Evolutionary conservation across 2,888 invertebrate genomes (phyloP).

Genomic region (Drosophila neotestacea): DNA sequence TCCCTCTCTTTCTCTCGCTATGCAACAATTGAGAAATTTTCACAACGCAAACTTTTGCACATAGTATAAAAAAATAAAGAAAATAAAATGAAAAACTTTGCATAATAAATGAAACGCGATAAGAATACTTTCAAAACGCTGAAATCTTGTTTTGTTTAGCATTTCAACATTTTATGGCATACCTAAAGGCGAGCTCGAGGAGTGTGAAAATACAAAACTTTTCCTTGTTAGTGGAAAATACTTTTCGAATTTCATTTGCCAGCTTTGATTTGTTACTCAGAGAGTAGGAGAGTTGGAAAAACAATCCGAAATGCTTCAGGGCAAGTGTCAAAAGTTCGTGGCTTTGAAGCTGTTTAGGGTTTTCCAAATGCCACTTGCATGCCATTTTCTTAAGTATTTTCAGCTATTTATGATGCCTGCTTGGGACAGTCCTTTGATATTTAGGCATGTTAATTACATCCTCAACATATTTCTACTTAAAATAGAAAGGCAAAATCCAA

Average conservation of each 20-base stretch:
- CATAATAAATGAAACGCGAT: conserved; percentile 72
- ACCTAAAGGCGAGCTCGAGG: conserved; percentile 47
- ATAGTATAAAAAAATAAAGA: conserved; percentile 10
- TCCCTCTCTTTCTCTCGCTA: background rate
- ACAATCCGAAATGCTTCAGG: conserved; percentile 40
- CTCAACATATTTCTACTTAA: conserved; percentile 1
- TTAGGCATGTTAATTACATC: conserved; percentile 21
- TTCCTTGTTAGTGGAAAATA: conserved; percentile 49
- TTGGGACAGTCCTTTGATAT: conserved; percentile 37
- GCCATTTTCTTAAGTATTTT: conserved; percentile 15
- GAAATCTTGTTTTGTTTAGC: conserved; percentile 52
- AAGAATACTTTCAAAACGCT: conserved; percentile 50
- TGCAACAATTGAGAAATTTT: conserved; percentile 65
- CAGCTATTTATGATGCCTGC: conserved; percentile 12
- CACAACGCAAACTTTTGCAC: conserved; percentile 47
- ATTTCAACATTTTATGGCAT: conserved; percentile 50
- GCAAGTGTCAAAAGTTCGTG: conserved; percentile 48
- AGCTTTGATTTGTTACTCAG: conserved; percentile 52
- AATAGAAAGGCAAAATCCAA: background rate
- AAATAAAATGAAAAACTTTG: conserved; percentile 40
- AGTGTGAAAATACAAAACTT: conserved; percentile 61
- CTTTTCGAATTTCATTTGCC: conserved; percentile 48
- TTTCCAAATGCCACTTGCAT: conserved; percentile 51
- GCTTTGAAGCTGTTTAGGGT: conserved; percentile 51
- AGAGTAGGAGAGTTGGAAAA: background rate